Conservation (phyloP, 2,797 vertebrate species). For the Myoxocephalus aenaeus region DNA sequence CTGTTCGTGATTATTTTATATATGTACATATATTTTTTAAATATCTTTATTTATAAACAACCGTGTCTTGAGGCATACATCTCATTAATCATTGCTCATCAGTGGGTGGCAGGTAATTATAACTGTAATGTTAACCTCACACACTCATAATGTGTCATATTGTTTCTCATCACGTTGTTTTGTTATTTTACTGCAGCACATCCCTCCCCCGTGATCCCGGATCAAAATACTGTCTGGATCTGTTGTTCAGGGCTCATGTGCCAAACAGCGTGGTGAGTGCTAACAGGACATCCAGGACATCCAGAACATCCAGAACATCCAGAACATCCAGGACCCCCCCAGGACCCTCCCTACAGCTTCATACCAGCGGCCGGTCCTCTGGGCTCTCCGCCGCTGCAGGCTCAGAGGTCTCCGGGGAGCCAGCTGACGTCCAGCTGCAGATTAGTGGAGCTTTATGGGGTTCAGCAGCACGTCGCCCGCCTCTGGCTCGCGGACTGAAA, state of each 20-base stretch:
- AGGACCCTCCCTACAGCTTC: no score
- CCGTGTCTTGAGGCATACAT: no score
- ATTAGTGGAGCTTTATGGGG: conserved; percentile 63
- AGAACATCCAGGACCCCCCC: background rate
- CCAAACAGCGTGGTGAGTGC: conserved; percentile 2
- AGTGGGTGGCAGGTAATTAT: background rate
- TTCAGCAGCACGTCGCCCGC: conserved; percentile 38
- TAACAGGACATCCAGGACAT: background rate
- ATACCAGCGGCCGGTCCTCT: no score
- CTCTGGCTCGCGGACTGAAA: conserved; percentile 39
- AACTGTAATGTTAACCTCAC: background rate
- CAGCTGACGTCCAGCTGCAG: conserved; percentile 51
- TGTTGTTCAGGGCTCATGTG: background rate
- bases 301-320: no score
- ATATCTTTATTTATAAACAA: no score
- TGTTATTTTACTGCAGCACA: background rate
- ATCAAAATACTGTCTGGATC: conserved; percentile 1
- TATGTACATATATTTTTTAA: no score
- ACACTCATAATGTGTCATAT: background rate
- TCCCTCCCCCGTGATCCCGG: background rate
- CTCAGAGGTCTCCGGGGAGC: conserved; percentile 30
- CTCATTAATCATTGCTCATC: no score
- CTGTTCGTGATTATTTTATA: no score
- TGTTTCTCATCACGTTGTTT: background rate
- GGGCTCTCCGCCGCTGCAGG: no score